phyloP scores from a whole-genome alignment of 2,113 vertebrate species.

The Zapornia atra region DNA sequence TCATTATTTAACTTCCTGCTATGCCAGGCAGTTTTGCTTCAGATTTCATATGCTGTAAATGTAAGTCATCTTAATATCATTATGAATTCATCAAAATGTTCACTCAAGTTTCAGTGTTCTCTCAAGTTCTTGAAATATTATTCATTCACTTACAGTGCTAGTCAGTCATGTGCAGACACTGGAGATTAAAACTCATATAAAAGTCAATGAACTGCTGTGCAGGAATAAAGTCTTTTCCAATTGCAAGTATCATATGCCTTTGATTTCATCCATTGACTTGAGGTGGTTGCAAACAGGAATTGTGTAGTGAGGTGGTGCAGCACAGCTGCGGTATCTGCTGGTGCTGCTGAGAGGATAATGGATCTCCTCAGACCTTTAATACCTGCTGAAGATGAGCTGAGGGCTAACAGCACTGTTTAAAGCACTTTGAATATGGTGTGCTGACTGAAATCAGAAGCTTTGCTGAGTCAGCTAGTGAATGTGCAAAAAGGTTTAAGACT shows the following conservation, averaged over 20 bases:
- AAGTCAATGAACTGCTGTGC: background rate
- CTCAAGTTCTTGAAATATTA: background rate
- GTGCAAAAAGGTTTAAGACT: background rate
- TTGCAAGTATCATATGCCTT: background rate
- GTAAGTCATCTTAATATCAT: background rate
- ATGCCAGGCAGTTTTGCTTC: background rate
- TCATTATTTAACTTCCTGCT: background rate
- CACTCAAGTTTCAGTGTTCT: background rate
- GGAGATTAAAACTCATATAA: background rate
- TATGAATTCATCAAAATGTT: background rate
- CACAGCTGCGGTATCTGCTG: accelerated
- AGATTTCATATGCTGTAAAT: background rate
- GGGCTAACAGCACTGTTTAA: background rate
- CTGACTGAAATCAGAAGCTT: background rate
- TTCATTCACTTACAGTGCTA: background rate
- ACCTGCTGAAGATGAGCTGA: background rate
- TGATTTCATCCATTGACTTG: background rate
- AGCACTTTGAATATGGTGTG: background rate
- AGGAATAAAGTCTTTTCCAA: background rate
- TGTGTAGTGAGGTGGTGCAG: background rate
- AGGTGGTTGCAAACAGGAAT: background rate
- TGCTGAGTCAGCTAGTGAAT: accelerated
- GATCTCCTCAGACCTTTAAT: background rate
- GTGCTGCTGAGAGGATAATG: background rate
- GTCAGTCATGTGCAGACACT: background rate